Percentiles rank a stretch among this genome's conserved stretches.
Conservation (phyloP, 1,140 invertebrate species). For the Piezodorus guildinii region DNA sequence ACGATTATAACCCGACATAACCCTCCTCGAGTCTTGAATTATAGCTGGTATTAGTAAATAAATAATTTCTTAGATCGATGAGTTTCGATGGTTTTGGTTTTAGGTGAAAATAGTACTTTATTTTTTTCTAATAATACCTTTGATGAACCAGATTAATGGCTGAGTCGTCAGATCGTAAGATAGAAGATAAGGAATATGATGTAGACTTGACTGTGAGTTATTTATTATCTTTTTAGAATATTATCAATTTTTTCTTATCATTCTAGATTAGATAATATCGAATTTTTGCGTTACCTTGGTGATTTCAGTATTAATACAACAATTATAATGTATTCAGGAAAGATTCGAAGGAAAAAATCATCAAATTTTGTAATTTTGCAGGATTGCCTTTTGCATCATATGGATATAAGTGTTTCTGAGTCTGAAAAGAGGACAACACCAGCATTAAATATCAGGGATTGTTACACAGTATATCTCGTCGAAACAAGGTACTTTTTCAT, state of each 20-base stretch:
- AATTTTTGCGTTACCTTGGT: too few species aligned
- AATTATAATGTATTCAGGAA: too few species aligned
- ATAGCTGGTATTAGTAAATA: too few species aligned
- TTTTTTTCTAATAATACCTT: too few species aligned
- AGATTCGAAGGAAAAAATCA: too few species aligned
- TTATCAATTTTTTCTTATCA: too few species aligned
- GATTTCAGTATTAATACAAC: too few species aligned
- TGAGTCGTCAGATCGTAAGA: background rate
- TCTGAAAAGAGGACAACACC: constrained; percentile 72
- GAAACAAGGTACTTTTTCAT: constrained; percentile 59
- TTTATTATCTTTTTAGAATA: too few species aligned
- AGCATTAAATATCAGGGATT: constrained; percentile 66
- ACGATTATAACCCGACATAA: background rate
- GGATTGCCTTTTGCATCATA: constrained; percentile 60
- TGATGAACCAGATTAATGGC: background rate
- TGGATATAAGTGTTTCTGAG: constrained; percentile 69
- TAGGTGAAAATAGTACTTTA: too few species aligned
- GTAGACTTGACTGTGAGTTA: background rate
- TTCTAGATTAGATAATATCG: too few species aligned
- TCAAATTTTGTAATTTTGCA: constrained; percentile 29
- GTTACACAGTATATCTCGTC: constrained; percentile 72
- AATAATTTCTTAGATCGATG: too few species aligned
- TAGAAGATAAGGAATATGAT: constrained; percentile 5
- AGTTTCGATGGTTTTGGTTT: too few species aligned
- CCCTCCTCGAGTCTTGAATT: background rate